Percentiles rank a stretch among this genome's conserved stretches.
Conservation (phyloP, 2,888 invertebrate genomes). For the Steinernema carpocapsae region DNA sequence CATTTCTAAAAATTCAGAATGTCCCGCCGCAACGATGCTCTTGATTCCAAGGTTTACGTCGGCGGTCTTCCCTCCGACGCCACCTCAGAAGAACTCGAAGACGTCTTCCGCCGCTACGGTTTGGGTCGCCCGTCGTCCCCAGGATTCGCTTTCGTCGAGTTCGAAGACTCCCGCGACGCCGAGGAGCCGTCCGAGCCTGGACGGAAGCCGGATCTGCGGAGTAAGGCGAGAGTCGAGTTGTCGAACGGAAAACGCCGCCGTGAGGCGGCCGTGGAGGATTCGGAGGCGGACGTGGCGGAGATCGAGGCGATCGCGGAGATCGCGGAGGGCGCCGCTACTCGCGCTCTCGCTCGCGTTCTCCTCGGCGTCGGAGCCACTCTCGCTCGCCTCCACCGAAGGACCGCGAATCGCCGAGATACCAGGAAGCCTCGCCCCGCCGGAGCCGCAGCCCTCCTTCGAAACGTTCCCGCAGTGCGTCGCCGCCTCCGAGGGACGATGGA, state of each 20-base stretch:
- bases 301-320: not conserved
- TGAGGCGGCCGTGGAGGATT: constrained; percentile 57
- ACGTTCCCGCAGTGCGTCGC: too few species aligned
- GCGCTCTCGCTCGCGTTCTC: constrained; percentile 22
- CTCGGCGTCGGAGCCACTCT: constrained; percentile 26
- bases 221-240: constrained; percentile 71
- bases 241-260: constrained; percentile 70
- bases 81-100: constrained; percentile 75
- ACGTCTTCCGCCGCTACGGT: constrained; percentile 87
- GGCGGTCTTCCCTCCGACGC: constrained; percentile 89
- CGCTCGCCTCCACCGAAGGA: not conserved
- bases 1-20: too few species aligned
- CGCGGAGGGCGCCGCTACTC: not conserved
- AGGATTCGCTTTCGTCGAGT: constrained; percentile 72
- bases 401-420: constrained; percentile 21
- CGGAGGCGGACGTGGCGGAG: not conserved
- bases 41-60: constrained; percentile 81
- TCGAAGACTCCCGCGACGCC: constrained; percentile 79
- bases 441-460: constrained; percentile 18
- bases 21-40: constrained; percentile 8
- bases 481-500: not conserved
- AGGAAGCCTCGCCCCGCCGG: not conserved
- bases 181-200: constrained; percentile 71
- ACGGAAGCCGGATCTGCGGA: constrained; percentile 71
- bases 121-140: constrained; percentile 90